Conservation (phyloP, 1,140 invertebrate genomes). For the Eufriesea mexicana region DNA sequence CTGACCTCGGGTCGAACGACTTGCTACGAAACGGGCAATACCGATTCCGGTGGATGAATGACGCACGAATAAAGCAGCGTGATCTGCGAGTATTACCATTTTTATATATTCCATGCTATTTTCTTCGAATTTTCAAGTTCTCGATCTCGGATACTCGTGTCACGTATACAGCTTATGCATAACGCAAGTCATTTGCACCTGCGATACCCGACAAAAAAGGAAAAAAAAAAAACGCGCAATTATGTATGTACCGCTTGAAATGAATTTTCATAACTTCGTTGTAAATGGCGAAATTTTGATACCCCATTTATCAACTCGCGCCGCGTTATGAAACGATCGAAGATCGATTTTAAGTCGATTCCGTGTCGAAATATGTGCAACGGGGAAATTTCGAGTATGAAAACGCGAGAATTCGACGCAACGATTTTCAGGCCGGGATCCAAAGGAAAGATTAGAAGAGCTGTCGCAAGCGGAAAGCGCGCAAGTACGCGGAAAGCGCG, state of each 20-base stretch:
- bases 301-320: background rate
- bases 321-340: no score
- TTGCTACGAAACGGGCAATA: no score
- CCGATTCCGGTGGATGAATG: no score
- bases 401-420: no score
- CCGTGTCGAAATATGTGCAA: no score
- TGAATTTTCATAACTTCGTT: background rate
- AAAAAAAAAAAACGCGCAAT: no score
- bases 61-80: no score
- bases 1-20: no score
- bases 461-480: background rate
- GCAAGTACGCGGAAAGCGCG: conserved; percentile 13
- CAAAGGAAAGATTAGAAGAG: background rate
- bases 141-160: background rate
- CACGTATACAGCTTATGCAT: background rate
- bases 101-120: background rate
- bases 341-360: no score
- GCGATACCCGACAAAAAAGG: background rate
- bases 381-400: no score
- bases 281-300: background rate
- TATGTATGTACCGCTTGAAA: no score
- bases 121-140: background rate
- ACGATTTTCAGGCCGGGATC: background rate
- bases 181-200: background rate
- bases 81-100: no score